Conservation (phyloP, 1,140 invertebrate genomes). For the Probaryconus sp. region DNA sequence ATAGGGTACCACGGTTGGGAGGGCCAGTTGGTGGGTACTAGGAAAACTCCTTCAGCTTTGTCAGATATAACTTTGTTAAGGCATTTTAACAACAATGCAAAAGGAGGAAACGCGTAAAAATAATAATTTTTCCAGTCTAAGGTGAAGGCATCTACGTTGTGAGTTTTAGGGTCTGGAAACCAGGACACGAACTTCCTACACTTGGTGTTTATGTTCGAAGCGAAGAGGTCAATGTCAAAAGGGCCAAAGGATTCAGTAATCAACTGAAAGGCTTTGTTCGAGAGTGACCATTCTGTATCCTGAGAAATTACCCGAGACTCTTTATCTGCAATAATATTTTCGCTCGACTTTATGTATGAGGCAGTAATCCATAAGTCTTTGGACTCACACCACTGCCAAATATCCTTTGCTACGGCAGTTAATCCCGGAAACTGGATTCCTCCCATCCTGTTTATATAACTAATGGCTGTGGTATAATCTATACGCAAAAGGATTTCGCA, state of each 20-base stretch:
- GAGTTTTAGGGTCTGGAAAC: no score
- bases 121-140: no score
- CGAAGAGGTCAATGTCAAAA: constrained; percentile 2
- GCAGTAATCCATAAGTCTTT: constrained; percentile 55
- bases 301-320: constrained; percentile 24
- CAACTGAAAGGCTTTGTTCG: no score
- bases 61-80: no score
- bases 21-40: no score
- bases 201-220: constrained; percentile 5
- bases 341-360: constrained; percentile 45
- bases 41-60: no score
- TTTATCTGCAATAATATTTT: constrained; percentile 45
- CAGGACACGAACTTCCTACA: neutral
- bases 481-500: constrained; percentile 62
- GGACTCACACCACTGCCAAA: constrained; percentile 59
- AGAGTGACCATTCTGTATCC: constrained; percentile 37
- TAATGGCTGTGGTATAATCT: constrained; percentile 63
- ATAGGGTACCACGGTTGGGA: no score
- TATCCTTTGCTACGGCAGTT: constrained; percentile 39
- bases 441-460: constrained; percentile 54
- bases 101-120: no score
- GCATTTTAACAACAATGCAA: no score
- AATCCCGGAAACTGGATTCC: constrained; percentile 27
- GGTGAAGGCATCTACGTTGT: no score
- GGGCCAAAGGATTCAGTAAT: neutral